Conservation (phyloP, 2,113 vertebrate species). For the Gobio gobio region DNA sequence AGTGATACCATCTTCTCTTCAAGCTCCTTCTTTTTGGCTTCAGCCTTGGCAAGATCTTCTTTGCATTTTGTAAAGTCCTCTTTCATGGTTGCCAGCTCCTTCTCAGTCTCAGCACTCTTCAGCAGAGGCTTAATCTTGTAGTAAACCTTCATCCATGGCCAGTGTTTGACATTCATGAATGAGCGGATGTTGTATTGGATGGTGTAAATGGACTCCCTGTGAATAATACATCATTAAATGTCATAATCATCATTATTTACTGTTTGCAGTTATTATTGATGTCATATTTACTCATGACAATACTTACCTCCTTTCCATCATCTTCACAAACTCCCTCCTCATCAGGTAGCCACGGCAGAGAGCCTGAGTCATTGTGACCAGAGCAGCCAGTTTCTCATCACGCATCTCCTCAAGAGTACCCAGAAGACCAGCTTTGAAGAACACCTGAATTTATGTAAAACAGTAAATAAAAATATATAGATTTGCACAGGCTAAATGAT, state of each 20-base stretch:
- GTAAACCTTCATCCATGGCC: slow-evolving; percentile 62
- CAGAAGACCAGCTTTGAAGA: slow-evolving; percentile 88
- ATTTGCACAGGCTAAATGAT: neutral
- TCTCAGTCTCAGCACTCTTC: slow-evolving; percentile 61
- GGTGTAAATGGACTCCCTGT: slow-evolving; percentile 28
- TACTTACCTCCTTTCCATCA: slow-evolving; percentile 78
- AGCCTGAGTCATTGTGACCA: slow-evolving; percentile 85
- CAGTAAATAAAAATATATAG: neutral
- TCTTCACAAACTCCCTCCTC: slow-evolving; percentile 77
- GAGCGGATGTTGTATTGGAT: slow-evolving; percentile 50
- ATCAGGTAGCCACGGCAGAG: slow-evolving; percentile 77
- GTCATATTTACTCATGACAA: neutral
- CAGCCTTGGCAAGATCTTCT: slow-evolving; percentile 38
- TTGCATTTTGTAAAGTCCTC: slow-evolving; percentile 52
- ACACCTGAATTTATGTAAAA: slow-evolving; percentile 72
- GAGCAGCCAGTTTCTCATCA: slow-evolving; percentile 82
- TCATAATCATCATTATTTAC: slow-evolving; percentile 59
- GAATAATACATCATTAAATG: slow-evolving; percentile 4
- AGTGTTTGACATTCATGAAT: slow-evolving; percentile 61
- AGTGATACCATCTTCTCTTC: slow-evolving; percentile 57
- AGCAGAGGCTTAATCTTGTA: slow-evolving; percentile 60
- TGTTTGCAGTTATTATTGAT: too few species aligned
- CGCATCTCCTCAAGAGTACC: slow-evolving; percentile 87
- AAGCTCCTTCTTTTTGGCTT: slow-evolving; percentile 56
- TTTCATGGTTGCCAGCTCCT: slow-evolving; percentile 52